Percentiles rank a stretch among this genome's conserved stretches.
Evolutionary conservation across 2,888 invertebrate species (phyloP).

Genomic region (Patella depressa): DNA sequence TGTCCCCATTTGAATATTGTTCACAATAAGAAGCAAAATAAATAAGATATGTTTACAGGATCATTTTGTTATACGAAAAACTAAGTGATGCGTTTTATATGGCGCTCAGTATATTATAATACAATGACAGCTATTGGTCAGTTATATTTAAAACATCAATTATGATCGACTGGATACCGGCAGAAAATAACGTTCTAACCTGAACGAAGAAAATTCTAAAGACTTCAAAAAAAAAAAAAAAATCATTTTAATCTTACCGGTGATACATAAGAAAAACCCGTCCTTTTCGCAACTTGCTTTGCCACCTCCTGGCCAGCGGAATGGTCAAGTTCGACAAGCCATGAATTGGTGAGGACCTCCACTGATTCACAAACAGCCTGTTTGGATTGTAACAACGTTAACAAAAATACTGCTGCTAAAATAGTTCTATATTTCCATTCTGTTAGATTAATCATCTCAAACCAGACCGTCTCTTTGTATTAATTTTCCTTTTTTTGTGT

Average conservation of each 20-base stretch:
- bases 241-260: conserved; percentile 81
- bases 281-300: conserved; percentile 84
- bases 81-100: too few relatives aligned
- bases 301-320: conserved; percentile 82
- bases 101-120: too few relatives aligned
- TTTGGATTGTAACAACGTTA: conserved; percentile 14
- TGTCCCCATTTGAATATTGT: too few relatives aligned
- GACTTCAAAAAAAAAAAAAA: neutral
- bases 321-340: conserved; percentile 89
- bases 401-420: conserved; percentile 26
- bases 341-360: conserved; percentile 94
- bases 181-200: too few relatives aligned
- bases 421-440: conserved; percentile 32
- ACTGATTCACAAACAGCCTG: conserved; percentile 13
- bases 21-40: too few relatives aligned
- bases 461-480: neutral
- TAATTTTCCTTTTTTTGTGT: too few relatives aligned
- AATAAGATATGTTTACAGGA: too few relatives aligned
- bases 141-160: too few relatives aligned
- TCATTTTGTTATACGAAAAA: too few relatives aligned
- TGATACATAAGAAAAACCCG: conserved; percentile 94
- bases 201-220: too few relatives aligned
- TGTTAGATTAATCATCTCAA: conserved; percentile 35
- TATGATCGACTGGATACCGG: neutral
- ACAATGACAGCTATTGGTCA: too few relatives aligned